Conservation (phyloP, 2,113 vertebrate species). For the Holacanthus passer region DNA sequence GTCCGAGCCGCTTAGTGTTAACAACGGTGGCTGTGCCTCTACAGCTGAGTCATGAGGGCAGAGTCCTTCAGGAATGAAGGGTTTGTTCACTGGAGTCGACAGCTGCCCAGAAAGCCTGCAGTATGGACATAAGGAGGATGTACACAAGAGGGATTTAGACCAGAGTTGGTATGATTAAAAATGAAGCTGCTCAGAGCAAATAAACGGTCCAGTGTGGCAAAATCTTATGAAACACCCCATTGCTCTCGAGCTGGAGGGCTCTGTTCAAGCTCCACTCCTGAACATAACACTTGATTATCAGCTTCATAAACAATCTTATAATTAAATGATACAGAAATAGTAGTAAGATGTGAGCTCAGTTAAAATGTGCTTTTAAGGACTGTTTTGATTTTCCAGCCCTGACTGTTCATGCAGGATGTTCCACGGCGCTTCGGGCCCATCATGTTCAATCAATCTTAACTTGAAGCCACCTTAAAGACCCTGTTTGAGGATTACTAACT, state of each 20-base stretch:
- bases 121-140: slow-evolving; percentile 17
- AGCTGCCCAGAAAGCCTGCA: slow-evolving; percentile 29
- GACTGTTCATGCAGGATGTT: slow-evolving; percentile 13
- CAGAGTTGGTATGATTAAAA: not conserved
- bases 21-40: slow-evolving; percentile 32
- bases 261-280: not conserved
- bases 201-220: not conserved
- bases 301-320: not conserved
- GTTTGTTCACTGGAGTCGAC: slow-evolving; percentile 31
- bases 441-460: slow-evolving; percentile 26
- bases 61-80: slow-evolving; percentile 24
- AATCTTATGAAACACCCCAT: not conserved
- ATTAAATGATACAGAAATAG: not conserved
- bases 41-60: slow-evolving; percentile 46
- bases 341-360: not conserved
- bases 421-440: not conserved
- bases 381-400: not conserved
- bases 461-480: not conserved
- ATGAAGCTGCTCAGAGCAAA: slow-evolving; percentile 12
- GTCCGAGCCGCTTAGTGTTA: slow-evolving; percentile 26
- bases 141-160: slow-evolving; percentile 9
- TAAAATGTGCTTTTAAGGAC: not conserved
- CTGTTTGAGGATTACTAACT: not conserved
- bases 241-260: not conserved
- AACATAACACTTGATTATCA: not conserved